Percentiles rank a stretch among this genome's conserved stretches.
Evolutionary conservation across 1,140 invertebrate species (phyloP).

Genomic region (Teleogryllus occipitalis): DNA sequence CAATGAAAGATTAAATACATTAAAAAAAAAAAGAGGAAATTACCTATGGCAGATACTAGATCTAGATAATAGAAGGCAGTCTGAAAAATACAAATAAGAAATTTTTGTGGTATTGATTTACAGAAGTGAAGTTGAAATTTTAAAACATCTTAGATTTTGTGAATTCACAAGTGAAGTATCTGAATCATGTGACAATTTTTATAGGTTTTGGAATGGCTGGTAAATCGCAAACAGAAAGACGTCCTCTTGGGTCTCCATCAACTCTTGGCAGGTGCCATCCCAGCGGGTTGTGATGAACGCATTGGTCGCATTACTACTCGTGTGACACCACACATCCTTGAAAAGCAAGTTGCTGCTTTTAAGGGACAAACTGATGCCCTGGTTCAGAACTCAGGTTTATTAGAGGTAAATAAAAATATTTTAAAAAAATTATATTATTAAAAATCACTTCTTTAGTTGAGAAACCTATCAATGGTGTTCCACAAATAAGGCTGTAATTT

Average conservation of each 20-base stretch:
- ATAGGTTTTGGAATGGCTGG: conserved; percentile 41
- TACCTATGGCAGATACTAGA: too few species aligned
- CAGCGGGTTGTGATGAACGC: conserved; percentile 33
- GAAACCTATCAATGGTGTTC: too few species aligned
- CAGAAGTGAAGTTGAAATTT: too few species aligned
- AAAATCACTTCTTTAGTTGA: neutral
- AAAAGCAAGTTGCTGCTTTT: conserved; percentile 39
- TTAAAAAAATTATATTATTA: neutral
- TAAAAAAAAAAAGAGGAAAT: too few species aligned
- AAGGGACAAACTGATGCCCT: conserved; percentile 38
- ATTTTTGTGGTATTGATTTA: too few species aligned
- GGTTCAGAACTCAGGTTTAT: conserved; percentile 21
- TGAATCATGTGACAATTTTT: neutral
- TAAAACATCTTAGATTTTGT: too few species aligned
- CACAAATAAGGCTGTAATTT: too few species aligned
- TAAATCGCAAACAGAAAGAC: conserved; percentile 50
- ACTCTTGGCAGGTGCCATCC: conserved; percentile 41
- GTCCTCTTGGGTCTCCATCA: conserved; percentile 48
- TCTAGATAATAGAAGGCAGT: too few species aligned
- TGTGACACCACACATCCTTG: conserved; percentile 49
- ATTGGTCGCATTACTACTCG: conserved; percentile 32
- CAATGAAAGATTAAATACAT: too few species aligned
- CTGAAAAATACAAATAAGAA: too few species aligned
- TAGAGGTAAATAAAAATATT: conserved; percentile 12
- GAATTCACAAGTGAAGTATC: too few species aligned